Conservation (phyloP, 2,113 vertebrate genomes). For the Spheniscus mendiculus region DNA sequence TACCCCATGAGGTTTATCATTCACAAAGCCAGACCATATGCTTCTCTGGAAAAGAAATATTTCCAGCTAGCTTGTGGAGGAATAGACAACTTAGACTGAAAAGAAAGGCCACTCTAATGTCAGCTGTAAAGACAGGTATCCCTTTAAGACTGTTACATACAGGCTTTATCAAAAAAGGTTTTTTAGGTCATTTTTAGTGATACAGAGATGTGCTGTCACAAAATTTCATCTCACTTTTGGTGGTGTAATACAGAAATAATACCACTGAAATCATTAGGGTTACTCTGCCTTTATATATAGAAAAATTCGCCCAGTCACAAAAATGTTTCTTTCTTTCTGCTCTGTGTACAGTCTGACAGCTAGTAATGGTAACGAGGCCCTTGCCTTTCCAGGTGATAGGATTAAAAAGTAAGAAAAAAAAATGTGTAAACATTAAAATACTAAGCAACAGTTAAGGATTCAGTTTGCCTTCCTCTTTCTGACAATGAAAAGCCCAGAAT, state of each 20-base stretch:
- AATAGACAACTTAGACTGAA: not conserved
- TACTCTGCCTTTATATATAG: not conserved
- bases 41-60: constrained; percentile 24
- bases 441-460: not conserved
- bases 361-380: not conserved
- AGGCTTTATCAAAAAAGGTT: not conserved
- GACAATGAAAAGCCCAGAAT: not conserved
- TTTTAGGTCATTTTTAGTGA: not conserved
- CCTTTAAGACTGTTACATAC: not conserved
- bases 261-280: not conserved
- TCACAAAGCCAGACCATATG: constrained; percentile 30
- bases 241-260: not conserved
- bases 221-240: not conserved
- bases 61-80: not conserved
- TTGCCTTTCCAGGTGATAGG: not conserved
- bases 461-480: not conserved
- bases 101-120: not conserved
- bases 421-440: not conserved
- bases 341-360: not conserved
- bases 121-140: not conserved
- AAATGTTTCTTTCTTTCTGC: not conserved
- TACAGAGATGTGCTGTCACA: not conserved
- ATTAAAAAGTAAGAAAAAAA: not conserved
- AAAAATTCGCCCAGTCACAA: not conserved
- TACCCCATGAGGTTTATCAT: constrained; percentile 45